Evolutionary conservation across 2,113 vertebrate genomes (phyloP), one percentile per base, ranked within the genome.

Genomic region (Psophia crepitans): DNA sequence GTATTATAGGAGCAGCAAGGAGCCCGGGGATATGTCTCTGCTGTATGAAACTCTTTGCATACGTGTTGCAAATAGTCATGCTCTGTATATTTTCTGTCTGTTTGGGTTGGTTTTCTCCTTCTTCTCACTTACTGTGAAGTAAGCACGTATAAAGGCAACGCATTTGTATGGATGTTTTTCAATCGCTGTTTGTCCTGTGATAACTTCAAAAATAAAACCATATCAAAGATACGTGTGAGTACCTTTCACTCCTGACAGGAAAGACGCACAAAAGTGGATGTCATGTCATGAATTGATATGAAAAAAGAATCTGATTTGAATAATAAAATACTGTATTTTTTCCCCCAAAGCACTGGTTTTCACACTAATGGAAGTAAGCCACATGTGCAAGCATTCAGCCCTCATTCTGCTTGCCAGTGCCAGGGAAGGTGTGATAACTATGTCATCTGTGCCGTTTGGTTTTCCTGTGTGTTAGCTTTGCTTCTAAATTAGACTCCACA

Each of bases 371-470:
- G 64, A 43, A 96, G 90, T 77, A 71, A 97, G 95, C 96, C 97
- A 97, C 97, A 97, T 96, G 95, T 97, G 97, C 93, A 97, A 97
- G 93, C 92, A 70, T 93, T 96, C 93, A 89, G 80, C 97, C 70
- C 87, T 95, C 57, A 58, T 68, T 95, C 85, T 69, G 39, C 94
- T 92, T 98, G 97, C 97, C 97, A 97, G 88, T 96, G 92, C 88
- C 77, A 91, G 65, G 75, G 80, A 97, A 98, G 97, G 97, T 98
- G 98, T 98, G 97, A 98, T 96, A 97, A 97, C 97, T 97, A 97
- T 98, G 97, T 98, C 97, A 98, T 97, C 97, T 97, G 93, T 97
- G 95, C 96, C 35, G 24, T 84, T 97, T 97, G 96, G 73, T 95
- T 98, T 97, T 97, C 95, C 83, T 93, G 79, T 56, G 70, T 7